These are phyloP conservation scores for Corvus hawaiiensis DNA, from an alignment of 2,113 vertebrate genomes.

Conservation along the genomic window DNA sequence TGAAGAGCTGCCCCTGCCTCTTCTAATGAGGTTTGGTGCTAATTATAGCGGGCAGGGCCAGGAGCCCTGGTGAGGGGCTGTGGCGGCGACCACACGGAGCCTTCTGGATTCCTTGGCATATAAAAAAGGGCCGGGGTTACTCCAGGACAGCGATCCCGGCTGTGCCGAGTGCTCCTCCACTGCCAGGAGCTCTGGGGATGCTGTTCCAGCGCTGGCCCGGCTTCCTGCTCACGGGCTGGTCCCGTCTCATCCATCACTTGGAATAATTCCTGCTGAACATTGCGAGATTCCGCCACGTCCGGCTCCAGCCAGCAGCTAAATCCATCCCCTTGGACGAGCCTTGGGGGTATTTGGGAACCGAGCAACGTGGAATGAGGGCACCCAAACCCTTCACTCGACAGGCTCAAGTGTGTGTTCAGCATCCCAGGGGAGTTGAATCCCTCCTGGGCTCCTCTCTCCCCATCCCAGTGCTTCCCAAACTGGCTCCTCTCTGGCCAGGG, in stretches of 20 bases:
- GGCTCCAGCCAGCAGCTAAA: neutral
- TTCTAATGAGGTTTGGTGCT: neutral
- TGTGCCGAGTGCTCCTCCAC: rapidly evolving
- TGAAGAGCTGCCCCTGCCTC: neutral
- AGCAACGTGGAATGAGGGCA: rapidly evolving
- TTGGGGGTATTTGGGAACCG: neutral
- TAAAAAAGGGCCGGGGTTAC: neutral
- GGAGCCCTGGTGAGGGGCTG: neutral
- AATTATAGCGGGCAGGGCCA: neutral
- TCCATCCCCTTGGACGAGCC: neutral
- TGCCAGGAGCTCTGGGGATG: neutral
- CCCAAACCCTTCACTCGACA: neutral
- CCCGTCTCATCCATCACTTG: neutral
- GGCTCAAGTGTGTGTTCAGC: neutral
- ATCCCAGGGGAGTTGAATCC: rapidly evolving
- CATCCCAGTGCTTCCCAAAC: neutral
- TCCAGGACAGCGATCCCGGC: neutral
- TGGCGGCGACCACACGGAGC: rapidly evolving
- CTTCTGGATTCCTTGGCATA: neutral
- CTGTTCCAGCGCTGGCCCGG: neutral
- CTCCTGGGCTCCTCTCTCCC: neutral
- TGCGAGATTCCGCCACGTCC: rapidly evolving
- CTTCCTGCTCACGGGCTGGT: neutral
- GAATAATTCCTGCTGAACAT: neutral
- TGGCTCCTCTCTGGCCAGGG: neutral